Base-by-base conservation (phyloP, 2,113 vertebrate species). In the Apaloderma vittatum region DNA sequence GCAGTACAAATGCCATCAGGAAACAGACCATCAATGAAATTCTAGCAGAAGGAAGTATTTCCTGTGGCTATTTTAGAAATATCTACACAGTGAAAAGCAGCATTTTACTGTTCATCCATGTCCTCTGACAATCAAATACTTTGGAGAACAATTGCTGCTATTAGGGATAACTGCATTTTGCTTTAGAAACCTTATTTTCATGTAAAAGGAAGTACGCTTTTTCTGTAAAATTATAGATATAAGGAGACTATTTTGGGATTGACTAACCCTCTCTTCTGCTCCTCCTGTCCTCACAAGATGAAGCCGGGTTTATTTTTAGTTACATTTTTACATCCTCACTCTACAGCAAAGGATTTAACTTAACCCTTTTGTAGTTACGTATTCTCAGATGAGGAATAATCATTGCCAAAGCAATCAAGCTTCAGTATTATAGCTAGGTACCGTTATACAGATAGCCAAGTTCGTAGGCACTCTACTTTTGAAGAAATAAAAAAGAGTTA, bases 271-370 rank as follows among this genome's bases (percentile, higher is more conserved):
- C 32, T 79, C 30, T 54, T 86, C 72, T 79, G 79, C 40, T 91
- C 8, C 70, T 80, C 22, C 18, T 82, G 54, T 68, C 37, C 45
- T 87, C 54, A 91, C 37, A 88, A 79, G 66, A 52, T 46, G 70
- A 78, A 91, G 70, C 4, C 32, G 37, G 7, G 6, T 86, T 80
- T 96, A 96, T 86, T 96, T 95, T 89, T 91, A 95, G 86, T 30
- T 73, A 67, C 48, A 32, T 74, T 86, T 93, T 85, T 92, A 34
- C n/a, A 52, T 86, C n/a, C 36, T 63, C 9, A 10, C 52, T 49
- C 18, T 49, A n/a, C 45, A 94, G 52, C 6, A 85, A 57, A 85
- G 3, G 6, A 91, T 66, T 89, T 65, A 0, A 21, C 79, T 85
- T 93, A 93, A 95, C 52, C 11, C 40, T 82, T 85, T 40, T 57